These are phyloP conservation scores for Rhincodon typus DNA, from an alignment of 2,797 vertebrate genomes.

Conservation along the genomic window DNA sequence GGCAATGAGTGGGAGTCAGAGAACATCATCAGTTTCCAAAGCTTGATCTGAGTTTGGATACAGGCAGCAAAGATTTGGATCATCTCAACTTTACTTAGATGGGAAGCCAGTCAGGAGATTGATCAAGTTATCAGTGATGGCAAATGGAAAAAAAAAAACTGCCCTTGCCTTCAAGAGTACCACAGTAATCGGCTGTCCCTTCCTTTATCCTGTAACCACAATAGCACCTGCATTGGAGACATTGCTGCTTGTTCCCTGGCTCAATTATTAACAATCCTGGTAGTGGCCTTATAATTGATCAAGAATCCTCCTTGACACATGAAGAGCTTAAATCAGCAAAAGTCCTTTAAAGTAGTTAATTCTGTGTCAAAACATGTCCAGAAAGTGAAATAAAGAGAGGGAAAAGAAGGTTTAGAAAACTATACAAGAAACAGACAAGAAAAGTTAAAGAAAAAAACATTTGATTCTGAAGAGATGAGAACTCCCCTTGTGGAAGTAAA, in stretches of 20 bases:
- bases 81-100: neutral
- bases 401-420: neutral
- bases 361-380: neutral
- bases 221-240: too few relatives aligned
- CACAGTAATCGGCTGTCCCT: too few relatives aligned
- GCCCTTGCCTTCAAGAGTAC: too few relatives aligned
- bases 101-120: neutral
- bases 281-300: too few relatives aligned
- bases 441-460: neutral
- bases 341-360: neutral
- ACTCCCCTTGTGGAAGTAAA: too few relatives aligned
- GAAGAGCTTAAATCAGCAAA: neutral
- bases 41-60: neutral
- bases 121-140: neutral
- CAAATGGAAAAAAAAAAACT: too few relatives aligned
- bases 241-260: too few relatives aligned
- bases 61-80: neutral
- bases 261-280: too few relatives aligned
- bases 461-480: neutral
- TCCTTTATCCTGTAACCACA: too few relatives aligned
- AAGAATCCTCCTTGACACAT: neutral
- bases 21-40: neutral
- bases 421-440: neutral
- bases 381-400: neutral
- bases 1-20: neutral